These are phyloP conservation scores for Macrobrachium nipponense DNA, from an alignment of 1,140 invertebrate species.

Conservation along the genomic window DNA sequence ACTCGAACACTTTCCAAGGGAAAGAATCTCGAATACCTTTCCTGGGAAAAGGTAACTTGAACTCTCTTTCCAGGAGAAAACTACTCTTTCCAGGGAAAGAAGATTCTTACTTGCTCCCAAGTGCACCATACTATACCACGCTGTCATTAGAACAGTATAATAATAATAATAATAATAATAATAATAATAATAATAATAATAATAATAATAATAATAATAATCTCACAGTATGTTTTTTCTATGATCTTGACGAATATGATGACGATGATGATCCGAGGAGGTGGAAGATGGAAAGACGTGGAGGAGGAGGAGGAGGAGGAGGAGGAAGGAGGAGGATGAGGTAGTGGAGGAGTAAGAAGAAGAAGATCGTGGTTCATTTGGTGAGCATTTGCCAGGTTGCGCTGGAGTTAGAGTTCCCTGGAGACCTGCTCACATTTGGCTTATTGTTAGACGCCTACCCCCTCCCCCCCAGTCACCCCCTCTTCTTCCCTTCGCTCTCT, in stretches of 20 bases:
- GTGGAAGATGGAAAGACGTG: neutral
- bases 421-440: slow-evolving; percentile 61
- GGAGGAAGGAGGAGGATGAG: slow-evolving; percentile 34
- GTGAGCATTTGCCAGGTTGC: slow-evolving; percentile 61
- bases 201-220: too few relatives aligned
- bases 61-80: too few relatives aligned
- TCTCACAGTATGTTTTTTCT: too few relatives aligned
- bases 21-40: too few relatives aligned
- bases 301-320: slow-evolving; percentile 16
- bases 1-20: too few relatives aligned
- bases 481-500: neutral
- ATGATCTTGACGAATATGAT: neutral
- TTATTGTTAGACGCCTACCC: slow-evolving; percentile 58
- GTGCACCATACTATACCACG: too few relatives aligned
- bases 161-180: too few relatives aligned
- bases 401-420: slow-evolving; percentile 58
- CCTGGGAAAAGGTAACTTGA: too few relatives aligned
- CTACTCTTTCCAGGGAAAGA: too few relatives aligned
- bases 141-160: too few relatives aligned
- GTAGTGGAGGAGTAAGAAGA: slow-evolving; percentile 33
- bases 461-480: slow-evolving; percentile 32
- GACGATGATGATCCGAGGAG: slow-evolving; percentile 7
- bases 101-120: too few relatives aligned
- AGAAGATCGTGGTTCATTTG: slow-evolving; percentile 61
- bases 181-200: too few relatives aligned